phyloP scores from a whole-genome alignment of 2,113 vertebrate species.

The Podilymbus podiceps region DNA sequence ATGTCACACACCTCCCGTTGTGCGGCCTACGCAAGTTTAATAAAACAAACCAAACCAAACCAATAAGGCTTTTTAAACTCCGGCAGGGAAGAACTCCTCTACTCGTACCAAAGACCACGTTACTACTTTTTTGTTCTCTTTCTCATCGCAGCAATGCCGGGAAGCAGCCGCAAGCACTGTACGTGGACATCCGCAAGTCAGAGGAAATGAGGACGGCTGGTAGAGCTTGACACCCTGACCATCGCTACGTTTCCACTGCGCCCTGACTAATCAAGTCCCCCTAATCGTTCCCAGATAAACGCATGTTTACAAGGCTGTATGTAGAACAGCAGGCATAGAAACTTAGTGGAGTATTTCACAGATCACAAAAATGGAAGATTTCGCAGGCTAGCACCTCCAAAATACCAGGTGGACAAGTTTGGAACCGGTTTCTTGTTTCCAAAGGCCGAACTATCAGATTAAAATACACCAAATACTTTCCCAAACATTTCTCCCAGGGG shows the following conservation, averaged over 20 bases:
- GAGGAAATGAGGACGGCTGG: neutral
- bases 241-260: neutral
- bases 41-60: neutral
- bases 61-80: neutral
- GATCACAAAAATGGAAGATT: neutral
- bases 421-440: neutral
- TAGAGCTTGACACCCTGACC: neutral
- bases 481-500: neutral
- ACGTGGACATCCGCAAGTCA: neutral
- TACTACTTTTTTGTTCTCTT: neutral
- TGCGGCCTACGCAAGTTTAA: rapidly evolving
- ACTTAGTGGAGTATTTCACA: neutral
- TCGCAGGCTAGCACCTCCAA: neutral
- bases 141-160: neutral
- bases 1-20: neutral
- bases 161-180: neutral
- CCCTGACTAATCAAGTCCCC: neutral
- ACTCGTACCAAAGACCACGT: neutral
- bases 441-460: neutral
- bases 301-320: neutral
- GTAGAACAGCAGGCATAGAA: neutral
- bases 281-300: neutral
- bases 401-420: neutral
- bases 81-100: neutral
- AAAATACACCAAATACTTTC: neutral